These are phyloP conservation scores for Pterostichus niger DNA, from an alignment of 2,888 invertebrate genomes.

Conservation along the genomic window DNA sequence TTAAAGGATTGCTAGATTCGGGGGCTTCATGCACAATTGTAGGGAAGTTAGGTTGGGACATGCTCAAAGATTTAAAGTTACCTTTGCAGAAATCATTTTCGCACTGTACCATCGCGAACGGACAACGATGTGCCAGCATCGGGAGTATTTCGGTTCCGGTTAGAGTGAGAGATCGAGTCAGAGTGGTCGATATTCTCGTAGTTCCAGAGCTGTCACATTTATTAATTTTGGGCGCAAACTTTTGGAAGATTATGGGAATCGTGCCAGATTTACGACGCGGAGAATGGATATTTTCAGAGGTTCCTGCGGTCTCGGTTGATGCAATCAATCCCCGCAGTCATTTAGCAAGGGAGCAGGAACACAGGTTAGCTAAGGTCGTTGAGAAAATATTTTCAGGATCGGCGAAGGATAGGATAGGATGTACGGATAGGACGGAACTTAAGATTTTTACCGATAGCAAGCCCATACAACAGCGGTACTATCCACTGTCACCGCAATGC, in stretches of 20 bases:
- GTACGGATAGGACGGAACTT: too few species aligned
- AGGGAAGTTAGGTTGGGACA: too few species aligned
- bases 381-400: neutral
- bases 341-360: neutral
- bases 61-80: too few species aligned
- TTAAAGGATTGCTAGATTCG: too few species aligned
- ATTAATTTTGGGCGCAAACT: neutral
- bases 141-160: conserved; percentile 6
- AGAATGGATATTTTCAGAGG: conserved; percentile 18
- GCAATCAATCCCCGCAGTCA: neutral
- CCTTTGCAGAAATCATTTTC: neutral
- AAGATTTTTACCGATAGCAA: neutral
- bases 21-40: too few species aligned
- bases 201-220: conserved; percentile 27
- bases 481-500: too few species aligned
- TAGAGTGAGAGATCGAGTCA: neutral
- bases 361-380: neutral
- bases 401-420: neutral
- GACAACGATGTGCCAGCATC: neutral
- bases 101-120: conserved; percentile 4
- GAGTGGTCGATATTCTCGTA: neutral
- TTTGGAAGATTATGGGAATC: too few species aligned
- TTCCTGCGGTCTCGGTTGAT: neutral
- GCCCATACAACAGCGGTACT: conserved; percentile 9
- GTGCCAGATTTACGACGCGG: conserved; percentile 1